Base-by-base conservation (phyloP, 2,113 vertebrate species). In the Rallus limicola region DNA sequence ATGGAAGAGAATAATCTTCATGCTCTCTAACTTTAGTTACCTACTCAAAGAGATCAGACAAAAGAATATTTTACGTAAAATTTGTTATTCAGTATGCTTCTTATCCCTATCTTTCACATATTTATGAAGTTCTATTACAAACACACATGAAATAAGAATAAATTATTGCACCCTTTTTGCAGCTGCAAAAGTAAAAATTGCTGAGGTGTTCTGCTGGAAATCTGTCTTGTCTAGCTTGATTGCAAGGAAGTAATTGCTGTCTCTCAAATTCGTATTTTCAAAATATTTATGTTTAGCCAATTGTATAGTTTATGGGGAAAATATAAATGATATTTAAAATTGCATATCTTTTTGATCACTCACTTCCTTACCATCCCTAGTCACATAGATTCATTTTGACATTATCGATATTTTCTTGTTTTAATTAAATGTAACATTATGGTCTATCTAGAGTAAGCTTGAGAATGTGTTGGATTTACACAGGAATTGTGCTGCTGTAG, bases 281-380 rank as follows among this genome's bases (percentile, higher is more conserved):
- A 97, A 96, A 96, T 96, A 97, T 88, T 95, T 92, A 77, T 74
- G 13, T 62, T 77, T 65, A 81, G 9, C 33, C 21, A 93, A 69
- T 90, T 82, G 70, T 9, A 52, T 48, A 78, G 36, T 78, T 95
- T 94, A 86, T 48, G 16, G 6, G 9, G 6, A 78, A 93, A 94
- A 77, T 34, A 71, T 78, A 74, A 85, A 65, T 42, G 5, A 7
- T 25, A 34, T 68, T 67, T 85, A 40, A 95, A 93, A 86, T 34
- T 50, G 12, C 0, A 0, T 7, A 31, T 9, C 2, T 68, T 55
- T 85, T 80, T 55, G 23, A 63, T n/a, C 38, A 59, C 23, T 50
- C 36, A 77, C 24, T 91, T 92, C 16, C 17, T 55, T 95, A 53
- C 9, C 16, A 18, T 48, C 3, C 4, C 65, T 74, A 21, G 28